Evolutionary conservation across 2,888 invertebrate species (phyloP), one percentile per base, ranked within the genome.

Genomic region (Diaperis boleti): DNA sequence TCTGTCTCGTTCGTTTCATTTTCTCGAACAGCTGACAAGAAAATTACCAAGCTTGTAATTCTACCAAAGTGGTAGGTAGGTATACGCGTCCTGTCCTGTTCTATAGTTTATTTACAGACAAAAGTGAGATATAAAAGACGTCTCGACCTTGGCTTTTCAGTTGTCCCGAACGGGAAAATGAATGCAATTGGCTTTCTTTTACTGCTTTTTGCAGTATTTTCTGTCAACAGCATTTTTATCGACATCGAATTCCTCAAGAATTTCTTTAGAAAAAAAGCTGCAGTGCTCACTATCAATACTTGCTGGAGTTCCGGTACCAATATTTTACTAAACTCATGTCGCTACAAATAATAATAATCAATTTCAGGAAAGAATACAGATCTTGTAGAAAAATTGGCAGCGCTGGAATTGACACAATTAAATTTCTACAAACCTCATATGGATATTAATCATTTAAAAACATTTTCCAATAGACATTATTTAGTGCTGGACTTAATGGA

Each of bases 81-180:
- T 14, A 18, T 41, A n/a, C n/a, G 42, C 29, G 13, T 42, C 42
- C 6, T 15, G 29, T 31, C 42, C 13, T 29, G 33, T 35, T 14
- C 15, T 26, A 18, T 31, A 4, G 55, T 42, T 55, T 55, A 55
- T 55, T 55, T 55, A 55, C 42, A 17, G 55, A 18, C 22, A 37
- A 52, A 52, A 37, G 14, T 37, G 56, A 44, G 44, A 56, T 56
- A 56, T 56, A 56, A 35, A n/a, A 31, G 42, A 55, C 11, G 14
- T 55, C 15, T n/a, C n/a, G n/a, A n/a, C n/a, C n/a, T n/a, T n/a
- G n/a, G n/a, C n/a, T n/a, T n/a, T n/a, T n/a, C n/a, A n/a, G n/a
- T n/a, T n/a, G n/a, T n/a, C n/a, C n/a, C n/a, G n/a, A n/a, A n/a
- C n/a, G n/a, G n/a, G n/a, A n/a, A n/a, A n/a, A n/a, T n/a, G n/a